Base-by-base conservation (phyloP, 2,888 invertebrate species). In the Epicampocera succincta region DNA sequence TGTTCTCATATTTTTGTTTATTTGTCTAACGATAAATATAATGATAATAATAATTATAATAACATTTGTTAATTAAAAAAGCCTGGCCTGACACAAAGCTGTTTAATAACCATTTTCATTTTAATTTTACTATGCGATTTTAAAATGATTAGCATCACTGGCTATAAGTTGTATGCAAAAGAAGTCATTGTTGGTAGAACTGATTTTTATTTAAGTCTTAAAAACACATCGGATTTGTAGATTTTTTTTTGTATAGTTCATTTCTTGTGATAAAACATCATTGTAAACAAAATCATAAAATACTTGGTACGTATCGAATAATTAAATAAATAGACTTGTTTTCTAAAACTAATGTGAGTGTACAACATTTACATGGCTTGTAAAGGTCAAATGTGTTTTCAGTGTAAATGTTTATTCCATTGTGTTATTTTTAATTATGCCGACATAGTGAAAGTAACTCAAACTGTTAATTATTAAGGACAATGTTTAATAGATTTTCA, bases 191-290 rank as follows among this genome's bases (percentile, higher is more conserved):
- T 82, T 82, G 82, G 82, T 19, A 82, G 60, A 66, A 82, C 82
- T 82, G 82, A 71, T 82, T 75, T 74, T 60, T 78, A 82, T 82
- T 75, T 78, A 78, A 82, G 74, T 78, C 69, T 77, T 54, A 65
- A 82, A 71, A 74, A 78, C 78, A 78, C 82, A 74, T 82, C 74
- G 74, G 58, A 71, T 82, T 71, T 60, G 48, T 78, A 69, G 58
- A 17, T 8, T 33, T 66, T 73, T 66, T 73, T 78, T 82, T 66
- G 75, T 66, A 71, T 78, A 66, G 74, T 66, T 73, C 78, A 44
- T 77, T 82, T 82, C 33, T 33, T 82, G 60, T 69, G 71, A 66
- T 71, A 71, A 78, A 78, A 71, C 78, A 69, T 29, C 71, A 82
- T 71, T 75, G 78, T 82, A 82, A 82, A 82, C 82, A 82, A 78